A percentile compares a stretch with the other conserved stretches of the same genome.
phyloP scores from a whole-genome alignment of 2,888 invertebrate species.

The Megaustenia siamemsis region DNA sequence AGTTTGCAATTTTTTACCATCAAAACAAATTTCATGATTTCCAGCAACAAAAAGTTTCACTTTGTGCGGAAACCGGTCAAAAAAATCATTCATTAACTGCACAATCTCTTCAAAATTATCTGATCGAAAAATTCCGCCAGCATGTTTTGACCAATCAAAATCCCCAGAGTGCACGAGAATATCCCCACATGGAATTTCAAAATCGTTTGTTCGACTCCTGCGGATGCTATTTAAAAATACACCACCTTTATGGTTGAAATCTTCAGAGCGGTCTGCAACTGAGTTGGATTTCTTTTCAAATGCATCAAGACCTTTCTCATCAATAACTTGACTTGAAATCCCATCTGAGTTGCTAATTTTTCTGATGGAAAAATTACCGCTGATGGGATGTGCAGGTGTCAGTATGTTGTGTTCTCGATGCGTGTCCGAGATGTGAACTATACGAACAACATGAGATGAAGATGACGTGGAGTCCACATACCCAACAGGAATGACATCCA shows the following conservation, averaged over 20 bases:
- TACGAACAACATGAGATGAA: slow-evolving; percentile 56
- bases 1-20: slow-evolving; percentile 59
- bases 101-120: slow-evolving; percentile 54
- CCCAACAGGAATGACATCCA: slow-evolving; percentile 49
- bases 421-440: slow-evolving; percentile 77
- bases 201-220: slow-evolving; percentile 17
- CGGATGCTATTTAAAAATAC: slow-evolving; percentile 30
- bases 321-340: slow-evolving; percentile 16
- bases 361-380: slow-evolving; percentile 44
- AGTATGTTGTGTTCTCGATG: slow-evolving; percentile 67
- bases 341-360: slow-evolving; percentile 24
- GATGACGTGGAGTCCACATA: slow-evolving; percentile 27
- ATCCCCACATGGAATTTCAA: slow-evolving; percentile 72
- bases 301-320: slow-evolving; percentile 43
- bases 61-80: slow-evolving; percentile 69
- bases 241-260: slow-evolving; percentile 23
- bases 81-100: slow-evolving; percentile 63
- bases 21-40: slow-evolving; percentile 73
- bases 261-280: background rate
- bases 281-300: slow-evolving; percentile 26
- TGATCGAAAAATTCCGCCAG: slow-evolving; percentile 49
- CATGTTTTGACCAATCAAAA: slow-evolving; percentile 64
- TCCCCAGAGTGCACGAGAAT: slow-evolving; percentile 76
- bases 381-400: slow-evolving; percentile 40
- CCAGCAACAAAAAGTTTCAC: slow-evolving; percentile 76